Evolutionary conservation across 2,797 vertebrate genomes (phyloP).

Genomic region (Chelon labrosus): DNA sequence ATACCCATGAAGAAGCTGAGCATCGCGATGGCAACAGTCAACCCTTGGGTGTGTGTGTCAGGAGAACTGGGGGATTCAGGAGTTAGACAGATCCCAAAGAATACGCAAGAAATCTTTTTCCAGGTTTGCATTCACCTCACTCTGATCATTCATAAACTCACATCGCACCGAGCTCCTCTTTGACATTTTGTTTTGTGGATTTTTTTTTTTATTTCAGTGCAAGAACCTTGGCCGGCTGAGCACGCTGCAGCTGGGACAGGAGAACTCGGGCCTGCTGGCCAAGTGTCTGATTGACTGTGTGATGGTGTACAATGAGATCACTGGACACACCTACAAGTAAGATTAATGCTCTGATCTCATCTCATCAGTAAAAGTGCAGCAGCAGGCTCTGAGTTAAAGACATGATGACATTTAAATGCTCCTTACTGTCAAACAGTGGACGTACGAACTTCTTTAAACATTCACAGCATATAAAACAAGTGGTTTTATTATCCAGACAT

Average conservation of each 20-base stretch:
- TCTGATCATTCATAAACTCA: not conserved
- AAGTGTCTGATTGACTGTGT: constrained; percentile 99
- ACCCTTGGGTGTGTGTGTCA: constrained; percentile 97
- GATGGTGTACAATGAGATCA: constrained; percentile 98
- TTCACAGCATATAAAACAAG: not conserved
- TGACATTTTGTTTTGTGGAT: constrained; percentile 16
- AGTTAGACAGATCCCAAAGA: constrained; percentile 94
- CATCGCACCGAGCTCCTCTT: constrained; percentile 10
- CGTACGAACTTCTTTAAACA: not conserved
- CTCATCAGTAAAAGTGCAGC: not conserved
- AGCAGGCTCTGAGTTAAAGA: not conserved
- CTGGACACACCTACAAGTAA: constrained; percentile 97
- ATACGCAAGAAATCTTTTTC: constrained; percentile 96
- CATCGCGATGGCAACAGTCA: constrained; percentile 95
- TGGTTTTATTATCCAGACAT: not conserved
- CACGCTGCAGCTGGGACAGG: constrained; percentile 96
- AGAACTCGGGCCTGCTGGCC: constrained; percentile 96
- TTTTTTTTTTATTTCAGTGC: constrained; percentile 83
- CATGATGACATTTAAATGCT: not conserved
- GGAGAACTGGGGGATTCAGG: constrained; percentile 96
- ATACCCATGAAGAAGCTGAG: constrained; percentile 98
- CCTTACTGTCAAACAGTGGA: not conserved
- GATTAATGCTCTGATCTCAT: constrained; percentile 7
- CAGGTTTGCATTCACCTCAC: constrained; percentile 85
- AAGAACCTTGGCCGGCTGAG: constrained; percentile 97